Percentiles rank a stretch among this genome's conserved stretches.
Conservation (phyloP, 2,797 vertebrate genomes). For the Megalops cyprinoides region DNA sequence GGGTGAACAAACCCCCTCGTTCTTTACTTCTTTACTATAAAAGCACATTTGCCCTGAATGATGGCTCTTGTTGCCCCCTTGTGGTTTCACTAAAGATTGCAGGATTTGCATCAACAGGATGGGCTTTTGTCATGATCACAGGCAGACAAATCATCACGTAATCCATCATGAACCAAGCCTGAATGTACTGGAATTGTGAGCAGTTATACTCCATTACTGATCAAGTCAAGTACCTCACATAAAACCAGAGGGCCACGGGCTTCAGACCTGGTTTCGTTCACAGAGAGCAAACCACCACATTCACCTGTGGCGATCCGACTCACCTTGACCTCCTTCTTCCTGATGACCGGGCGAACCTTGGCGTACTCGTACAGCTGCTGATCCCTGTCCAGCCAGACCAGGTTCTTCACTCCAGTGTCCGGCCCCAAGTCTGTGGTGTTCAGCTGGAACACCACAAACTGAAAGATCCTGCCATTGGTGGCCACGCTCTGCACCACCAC, state of each 20-base stretch:
- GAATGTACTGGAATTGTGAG: neutral
- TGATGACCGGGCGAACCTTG: conserved; percentile 77
- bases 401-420: conserved; percentile 84
- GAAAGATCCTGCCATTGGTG: conserved; percentile 87
- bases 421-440: conserved; percentile 87
- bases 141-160: neutral
- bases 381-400: conserved; percentile 88
- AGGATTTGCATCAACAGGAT: neutral
- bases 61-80: conserved; percentile 7
- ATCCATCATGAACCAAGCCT: neutral
- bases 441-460: conserved; percentile 90
- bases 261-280: neutral
- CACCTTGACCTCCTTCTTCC: conserved; percentile 82
- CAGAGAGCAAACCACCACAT: neutral
- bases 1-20: no score
- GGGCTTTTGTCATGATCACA: neutral
- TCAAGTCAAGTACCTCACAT: no score
- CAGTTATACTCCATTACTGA: no score
- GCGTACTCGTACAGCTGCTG: conserved; percentile 83
- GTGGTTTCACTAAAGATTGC: conserved; percentile 3
- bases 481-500: conserved; percentile 86
- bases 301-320: conserved; percentile 22
- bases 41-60: neutral
- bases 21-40: no score
- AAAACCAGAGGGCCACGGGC: neutral